Evolutionary conservation across 2,888 invertebrate species (phyloP).

Genomic region (Nomada goodeniana): DNA sequence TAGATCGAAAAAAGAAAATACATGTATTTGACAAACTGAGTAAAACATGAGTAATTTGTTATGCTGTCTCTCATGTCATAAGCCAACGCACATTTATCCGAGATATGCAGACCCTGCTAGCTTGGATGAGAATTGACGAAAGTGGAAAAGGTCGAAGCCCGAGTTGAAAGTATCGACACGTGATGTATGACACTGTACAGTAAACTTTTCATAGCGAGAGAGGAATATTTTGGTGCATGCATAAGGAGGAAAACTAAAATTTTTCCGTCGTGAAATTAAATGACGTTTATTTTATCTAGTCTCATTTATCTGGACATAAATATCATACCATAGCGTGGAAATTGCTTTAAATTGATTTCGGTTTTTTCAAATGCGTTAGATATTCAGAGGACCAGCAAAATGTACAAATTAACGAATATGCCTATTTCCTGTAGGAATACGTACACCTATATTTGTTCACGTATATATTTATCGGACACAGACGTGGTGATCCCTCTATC

Average conservation of each 20-base stretch:
- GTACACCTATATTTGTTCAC: neutral
- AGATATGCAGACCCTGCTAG: neutral
- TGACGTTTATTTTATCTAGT: neutral
- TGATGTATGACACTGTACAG: neutral
- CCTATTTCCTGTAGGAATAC: neutral
- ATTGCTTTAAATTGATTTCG: neutral
- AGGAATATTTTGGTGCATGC: slow-evolving; percentile 7
- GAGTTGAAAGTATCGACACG: slow-evolving; percentile 16
- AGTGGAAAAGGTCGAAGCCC: slow-evolving; percentile 1
- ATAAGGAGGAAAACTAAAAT: neutral
- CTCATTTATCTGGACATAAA: neutral
- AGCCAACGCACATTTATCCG: slow-evolving; percentile 16
- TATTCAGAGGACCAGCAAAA: neutral
- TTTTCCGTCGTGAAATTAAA: neutral
- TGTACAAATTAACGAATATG: slow-evolving; percentile 7
- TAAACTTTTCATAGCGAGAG: neutral
- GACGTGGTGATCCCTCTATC: slow-evolving; percentile 9
- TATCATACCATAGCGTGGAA: neutral
- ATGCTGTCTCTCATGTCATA: neutral
- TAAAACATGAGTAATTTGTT: slow-evolving; percentile 35
- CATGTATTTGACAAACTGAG: neutral
- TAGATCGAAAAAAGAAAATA: no score
- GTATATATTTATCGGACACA: neutral
- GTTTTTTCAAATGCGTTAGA: neutral
- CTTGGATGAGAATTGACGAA: slow-evolving; percentile 21